These are phyloP conservation scores for Garrulus glandarius DNA, from an alignment of 2,797 vertebrate genomes.

Conservation along the genomic window DNA sequence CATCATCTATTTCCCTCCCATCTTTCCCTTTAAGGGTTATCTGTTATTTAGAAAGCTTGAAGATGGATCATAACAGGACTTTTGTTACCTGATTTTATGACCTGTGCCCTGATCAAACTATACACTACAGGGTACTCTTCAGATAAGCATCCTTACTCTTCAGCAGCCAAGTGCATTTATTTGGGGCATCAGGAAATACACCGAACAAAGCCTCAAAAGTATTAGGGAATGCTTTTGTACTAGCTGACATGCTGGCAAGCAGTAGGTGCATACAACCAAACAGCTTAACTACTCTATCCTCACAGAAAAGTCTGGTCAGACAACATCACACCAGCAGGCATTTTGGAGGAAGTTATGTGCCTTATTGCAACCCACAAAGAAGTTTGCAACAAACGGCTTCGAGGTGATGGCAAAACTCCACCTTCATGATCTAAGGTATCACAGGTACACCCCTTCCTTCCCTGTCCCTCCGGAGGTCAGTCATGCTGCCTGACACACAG, in stretches of 20 bases:
- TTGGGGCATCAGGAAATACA: neutral
- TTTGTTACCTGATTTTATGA: neutral
- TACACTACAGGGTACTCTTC: neutral
- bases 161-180: neutral
- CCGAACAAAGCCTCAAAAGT: neutral
- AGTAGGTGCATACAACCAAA: neutral
- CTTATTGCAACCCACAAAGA: neutral
- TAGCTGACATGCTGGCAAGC: neutral
- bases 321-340: accelerated
- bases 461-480: neutral
- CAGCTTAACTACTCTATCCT: neutral
- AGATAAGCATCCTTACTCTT: neutral
- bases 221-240: neutral
- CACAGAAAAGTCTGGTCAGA: neutral
- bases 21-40: neutral
- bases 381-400: neutral
- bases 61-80: neutral
- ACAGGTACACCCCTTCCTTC: neutral
- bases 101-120: neutral
- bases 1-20: neutral
- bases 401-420: neutral
- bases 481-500: neutral
- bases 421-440: neutral
- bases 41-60: neutral
- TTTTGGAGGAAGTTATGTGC: neutral